A percentile compares a stretch with the other conserved stretches of the same genome.
These are phyloP conservation scores for Saccostrea glomerata DNA, from an alignment of 1,140 invertebrate species.

Conservation along the genomic window DNA sequence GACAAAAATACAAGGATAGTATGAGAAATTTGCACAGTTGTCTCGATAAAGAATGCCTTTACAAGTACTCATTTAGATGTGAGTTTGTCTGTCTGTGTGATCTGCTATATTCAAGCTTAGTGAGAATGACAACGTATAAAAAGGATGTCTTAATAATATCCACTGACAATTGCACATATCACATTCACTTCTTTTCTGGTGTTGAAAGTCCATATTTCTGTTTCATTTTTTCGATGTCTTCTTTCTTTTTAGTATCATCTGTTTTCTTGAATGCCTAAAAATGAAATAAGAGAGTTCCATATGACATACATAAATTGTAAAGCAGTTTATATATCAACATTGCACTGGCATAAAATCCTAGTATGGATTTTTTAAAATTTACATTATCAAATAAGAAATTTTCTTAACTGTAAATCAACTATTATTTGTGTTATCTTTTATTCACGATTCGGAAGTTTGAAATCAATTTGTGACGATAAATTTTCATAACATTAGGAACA, in stretches of 20 bases:
- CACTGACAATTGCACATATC: constrained; percentile 30
- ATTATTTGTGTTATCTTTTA: too few species aligned
- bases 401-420: too few species aligned
- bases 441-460: too few species aligned
- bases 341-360: background rate
- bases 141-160: background rate
- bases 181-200: constrained; percentile 74
- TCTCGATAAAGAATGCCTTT: background rate
- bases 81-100: background rate
- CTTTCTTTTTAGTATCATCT: constrained; percentile 97
- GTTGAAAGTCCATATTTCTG: constrained; percentile 91
- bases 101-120: background rate
- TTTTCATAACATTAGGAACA: too few species aligned
- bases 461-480: too few species aligned
- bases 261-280: constrained; percentile 94
- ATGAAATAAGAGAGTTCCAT: constrained; percentile 47
- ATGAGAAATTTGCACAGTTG: background rate
- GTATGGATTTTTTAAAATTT: background rate
- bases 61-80: background rate
- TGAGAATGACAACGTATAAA: background rate
- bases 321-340: too few species aligned
- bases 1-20: background rate
- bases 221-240: constrained; percentile 98
- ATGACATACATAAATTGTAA: background rate
- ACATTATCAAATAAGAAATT: too few species aligned